phyloP scores from a whole-genome alignment of 2,113 vertebrate species.

The Catharus minimus region DNA sequence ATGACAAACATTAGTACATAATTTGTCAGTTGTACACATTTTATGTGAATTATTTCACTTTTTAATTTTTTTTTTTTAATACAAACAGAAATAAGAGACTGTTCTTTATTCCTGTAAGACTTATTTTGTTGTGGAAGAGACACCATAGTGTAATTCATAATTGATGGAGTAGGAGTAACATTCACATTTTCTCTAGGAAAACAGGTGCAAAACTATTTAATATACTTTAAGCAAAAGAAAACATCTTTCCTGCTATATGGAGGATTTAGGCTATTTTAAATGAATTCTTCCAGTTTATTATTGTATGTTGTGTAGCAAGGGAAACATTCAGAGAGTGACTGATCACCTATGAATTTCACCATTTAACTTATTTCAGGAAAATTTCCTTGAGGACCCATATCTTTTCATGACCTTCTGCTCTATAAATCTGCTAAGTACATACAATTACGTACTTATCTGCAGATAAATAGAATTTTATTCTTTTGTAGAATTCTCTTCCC shows the following conservation, averaged over 20 bases:
- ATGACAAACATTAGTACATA: neutral
- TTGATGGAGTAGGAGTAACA: neutral
- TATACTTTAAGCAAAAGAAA: neutral
- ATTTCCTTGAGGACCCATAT: neutral
- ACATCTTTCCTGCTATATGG: neutral
- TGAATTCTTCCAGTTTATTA: neutral
- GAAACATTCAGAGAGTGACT: neutral
- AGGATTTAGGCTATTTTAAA: neutral
- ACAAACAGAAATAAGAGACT: neutral
- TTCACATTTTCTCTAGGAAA: neutral
- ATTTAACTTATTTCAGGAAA: neutral
- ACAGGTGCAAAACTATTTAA: neutral
- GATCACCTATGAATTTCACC: neutral
- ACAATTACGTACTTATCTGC: neutral
- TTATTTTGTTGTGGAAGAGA: neutral
- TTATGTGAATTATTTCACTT: neutral
- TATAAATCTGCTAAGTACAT: neutral
- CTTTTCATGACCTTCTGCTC: neutral
- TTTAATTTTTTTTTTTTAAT: neutral
- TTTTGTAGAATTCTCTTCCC: neutral
- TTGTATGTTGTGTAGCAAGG: neutral
- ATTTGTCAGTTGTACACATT: neutral
- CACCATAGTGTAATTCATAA: neutral
- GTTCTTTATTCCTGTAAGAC: neutral
- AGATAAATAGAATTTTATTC: neutral